phyloP scores from a whole-genome alignment of 35 echinoderm and acorn worm species.

The Strongylocentrotus purpuratus region DNA sequence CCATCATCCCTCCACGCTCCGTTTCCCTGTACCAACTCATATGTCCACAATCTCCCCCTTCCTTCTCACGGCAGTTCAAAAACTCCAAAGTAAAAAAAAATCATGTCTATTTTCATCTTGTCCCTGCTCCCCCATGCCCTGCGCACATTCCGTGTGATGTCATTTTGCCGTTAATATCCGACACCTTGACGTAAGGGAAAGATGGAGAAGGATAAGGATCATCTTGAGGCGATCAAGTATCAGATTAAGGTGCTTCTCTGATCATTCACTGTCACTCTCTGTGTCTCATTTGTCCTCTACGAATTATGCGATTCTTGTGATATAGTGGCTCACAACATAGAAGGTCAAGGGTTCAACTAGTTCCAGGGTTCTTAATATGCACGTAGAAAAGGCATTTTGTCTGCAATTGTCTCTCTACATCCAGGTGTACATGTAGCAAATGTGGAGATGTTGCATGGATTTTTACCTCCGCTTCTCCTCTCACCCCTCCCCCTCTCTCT shows the following conservation, averaged over 20 bases:
- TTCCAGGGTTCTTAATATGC: neutral
- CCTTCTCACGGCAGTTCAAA: neutral
- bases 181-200: slow-evolving; percentile 1
- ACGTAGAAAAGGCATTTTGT: no score
- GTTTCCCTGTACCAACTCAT: neutral
- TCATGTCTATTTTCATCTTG: neutral
- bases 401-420: no score
- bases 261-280: neutral
- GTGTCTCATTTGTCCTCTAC: neutral
- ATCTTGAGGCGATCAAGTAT: neutral
- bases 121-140: neutral
- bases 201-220: neutral
- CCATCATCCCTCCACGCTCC: neutral
- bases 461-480: neutral
- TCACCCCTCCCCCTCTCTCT: neutral
- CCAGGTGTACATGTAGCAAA: no score
- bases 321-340: neutral
- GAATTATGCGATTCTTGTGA: neutral
- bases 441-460: no score
- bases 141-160: neutral
- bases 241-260: neutral
- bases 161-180: neutral
- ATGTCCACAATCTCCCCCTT: neutral
- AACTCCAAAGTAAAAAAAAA: neutral
- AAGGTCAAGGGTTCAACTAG: neutral